phyloP scores from a whole-genome alignment of 1,140 invertebrate genomes.

The Uloborus diversus region DNA sequence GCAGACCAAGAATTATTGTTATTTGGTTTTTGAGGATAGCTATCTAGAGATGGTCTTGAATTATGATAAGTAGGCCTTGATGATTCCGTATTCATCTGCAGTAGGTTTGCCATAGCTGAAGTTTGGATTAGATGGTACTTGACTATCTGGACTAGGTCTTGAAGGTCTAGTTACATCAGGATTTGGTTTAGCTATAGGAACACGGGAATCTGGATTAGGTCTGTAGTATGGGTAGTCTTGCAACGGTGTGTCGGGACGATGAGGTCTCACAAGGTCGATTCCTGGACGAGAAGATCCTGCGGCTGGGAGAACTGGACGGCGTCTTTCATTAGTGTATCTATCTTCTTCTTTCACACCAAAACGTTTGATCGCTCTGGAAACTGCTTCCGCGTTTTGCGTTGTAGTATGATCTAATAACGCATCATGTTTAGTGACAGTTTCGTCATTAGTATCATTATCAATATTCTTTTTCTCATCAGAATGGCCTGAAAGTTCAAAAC shows the following conservation, averaged over 20 bases:
- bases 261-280: constrained; percentile 18
- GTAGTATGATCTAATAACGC: no score
- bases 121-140: constrained; percentile 17
- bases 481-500: no score
- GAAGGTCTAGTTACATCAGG: constrained; percentile 16
- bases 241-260: constrained; percentile 38
- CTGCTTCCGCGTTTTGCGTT: background rate
- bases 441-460: no score
- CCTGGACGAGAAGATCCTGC: constrained; percentile 4
- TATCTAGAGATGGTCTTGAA: background rate
- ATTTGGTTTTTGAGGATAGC: no score
- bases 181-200: constrained; percentile 25
- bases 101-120: constrained; percentile 3
- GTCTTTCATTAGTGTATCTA: constrained; percentile 3
- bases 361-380: background rate
- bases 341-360: background rate
- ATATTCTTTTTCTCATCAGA: no score
- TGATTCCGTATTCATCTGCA: background rate
- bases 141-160: constrained; percentile 12
- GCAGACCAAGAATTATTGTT: no score
- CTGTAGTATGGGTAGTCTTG: constrained; percentile 42
- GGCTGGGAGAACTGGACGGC: constrained; percentile 27
- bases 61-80: background rate
- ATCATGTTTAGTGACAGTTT: no score
- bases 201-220: constrained; percentile 37